Conservation (phyloP, 2,888 invertebrate genomes). For the Toxonevra muliebris region DNA sequence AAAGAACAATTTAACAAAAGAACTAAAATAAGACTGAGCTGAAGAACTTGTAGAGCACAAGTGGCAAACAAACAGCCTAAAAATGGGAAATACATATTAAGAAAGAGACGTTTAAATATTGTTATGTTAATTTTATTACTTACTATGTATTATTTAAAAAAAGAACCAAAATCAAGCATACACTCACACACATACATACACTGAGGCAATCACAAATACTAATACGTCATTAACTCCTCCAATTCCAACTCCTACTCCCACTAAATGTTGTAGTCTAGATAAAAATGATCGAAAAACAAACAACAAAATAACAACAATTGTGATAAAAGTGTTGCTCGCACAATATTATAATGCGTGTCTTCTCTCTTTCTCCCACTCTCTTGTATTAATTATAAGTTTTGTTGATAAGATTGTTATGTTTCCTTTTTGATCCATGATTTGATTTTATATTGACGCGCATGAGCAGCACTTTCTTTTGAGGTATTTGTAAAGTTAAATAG, state of each 20-base stretch:
- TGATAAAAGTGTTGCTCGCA: constrained; percentile 34
- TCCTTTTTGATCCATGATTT: too few relatives aligned
- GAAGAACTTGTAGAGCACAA: constrained; percentile 9
- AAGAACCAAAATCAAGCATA: not conserved
- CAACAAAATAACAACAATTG: constrained; percentile 34
- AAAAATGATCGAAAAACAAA: constrained; percentile 29
- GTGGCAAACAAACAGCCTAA: not conserved
- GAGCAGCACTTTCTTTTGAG: constrained; percentile 2
- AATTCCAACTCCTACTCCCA: not conserved
- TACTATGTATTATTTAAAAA: not conserved
- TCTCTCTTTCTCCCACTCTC: too few relatives aligned
- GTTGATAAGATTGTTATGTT: too few relatives aligned
- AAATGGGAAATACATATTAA: not conserved
- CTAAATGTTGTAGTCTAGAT: constrained; percentile 20
- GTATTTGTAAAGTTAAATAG: constrained; percentile 4
- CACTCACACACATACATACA: too few relatives aligned
- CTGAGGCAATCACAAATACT: too few relatives aligned
- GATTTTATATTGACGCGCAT: not conserved
- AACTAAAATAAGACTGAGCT: constrained; percentile 9
- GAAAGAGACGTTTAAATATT: too few relatives aligned
- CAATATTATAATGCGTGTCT: too few relatives aligned
- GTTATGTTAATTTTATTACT: not conserved
- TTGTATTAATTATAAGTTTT: too few relatives aligned
- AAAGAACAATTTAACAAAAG: not conserved
- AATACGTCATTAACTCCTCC: not conserved